phyloP scores from a whole-genome alignment of 2,113 vertebrate genomes.

The Galemys pyrenaicus region DNA sequence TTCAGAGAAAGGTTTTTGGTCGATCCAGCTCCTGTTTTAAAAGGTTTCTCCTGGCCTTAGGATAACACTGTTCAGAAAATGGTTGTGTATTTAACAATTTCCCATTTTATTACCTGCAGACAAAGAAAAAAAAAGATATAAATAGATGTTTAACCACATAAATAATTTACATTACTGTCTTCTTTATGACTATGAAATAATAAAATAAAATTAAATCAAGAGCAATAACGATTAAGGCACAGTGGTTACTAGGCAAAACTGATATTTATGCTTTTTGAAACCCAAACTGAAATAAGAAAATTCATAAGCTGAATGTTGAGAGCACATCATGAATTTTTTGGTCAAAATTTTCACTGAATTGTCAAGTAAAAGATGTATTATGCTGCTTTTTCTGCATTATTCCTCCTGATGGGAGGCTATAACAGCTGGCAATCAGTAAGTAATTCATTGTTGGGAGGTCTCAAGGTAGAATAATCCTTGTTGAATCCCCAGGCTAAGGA shows the following conservation, averaged over 20 bases:
- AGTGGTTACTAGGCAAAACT: constrained; percentile 70
- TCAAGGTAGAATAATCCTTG: background rate
- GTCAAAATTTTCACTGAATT: constrained; percentile 24
- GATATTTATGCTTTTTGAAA: constrained; percentile 61
- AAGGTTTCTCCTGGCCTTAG: constrained; percentile 51
- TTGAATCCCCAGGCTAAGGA: background rate
- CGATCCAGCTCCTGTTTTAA: constrained; percentile 43
- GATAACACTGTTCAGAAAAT: constrained; percentile 66
- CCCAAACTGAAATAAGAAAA: constrained; percentile 62
- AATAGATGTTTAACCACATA: constrained; percentile 69
- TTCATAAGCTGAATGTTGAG: background rate
- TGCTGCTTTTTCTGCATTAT: background rate
- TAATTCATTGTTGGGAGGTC: background rate
- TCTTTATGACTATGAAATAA: constrained; percentile 72
- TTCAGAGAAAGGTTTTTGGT: background rate
- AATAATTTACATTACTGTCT: constrained; percentile 56
- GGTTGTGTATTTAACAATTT: constrained; percentile 65
- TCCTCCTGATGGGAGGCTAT: background rate
- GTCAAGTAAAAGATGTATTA: constrained; percentile 13
- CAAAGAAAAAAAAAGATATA: constrained; percentile 67
- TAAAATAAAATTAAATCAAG: constrained; percentile 74
- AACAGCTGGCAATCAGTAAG: background rate
- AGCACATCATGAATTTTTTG: background rate
- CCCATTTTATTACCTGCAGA: constrained; percentile 73
- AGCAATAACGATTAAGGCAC: background rate